These are phyloP conservation scores for Muscicapa striata DNA, from an alignment of 2,797 vertebrate species.

Conservation along the genomic window DNA sequence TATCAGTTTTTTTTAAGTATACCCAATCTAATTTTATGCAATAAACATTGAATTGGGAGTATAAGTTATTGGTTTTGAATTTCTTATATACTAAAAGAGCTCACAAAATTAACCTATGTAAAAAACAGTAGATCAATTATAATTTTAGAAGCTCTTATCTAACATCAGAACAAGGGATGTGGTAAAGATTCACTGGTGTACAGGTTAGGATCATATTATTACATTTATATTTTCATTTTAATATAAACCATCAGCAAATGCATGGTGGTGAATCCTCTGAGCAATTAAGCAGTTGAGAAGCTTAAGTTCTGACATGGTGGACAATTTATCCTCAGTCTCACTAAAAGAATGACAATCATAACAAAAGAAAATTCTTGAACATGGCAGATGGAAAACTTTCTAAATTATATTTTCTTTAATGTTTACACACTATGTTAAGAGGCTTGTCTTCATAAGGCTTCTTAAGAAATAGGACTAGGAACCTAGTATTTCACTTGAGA, in stretches of 20 bases:
- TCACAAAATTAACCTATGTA: background rate
- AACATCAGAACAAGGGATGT: background rate
- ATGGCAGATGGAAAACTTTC: background rate
- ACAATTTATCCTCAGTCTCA: background rate
- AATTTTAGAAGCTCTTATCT: background rate
- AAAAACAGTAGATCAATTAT: background rate
- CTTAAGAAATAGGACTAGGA: background rate
- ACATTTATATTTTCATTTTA: background rate
- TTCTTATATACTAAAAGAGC: background rate
- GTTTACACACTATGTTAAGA: background rate
- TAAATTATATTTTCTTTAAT: background rate
- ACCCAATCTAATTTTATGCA: background rate
- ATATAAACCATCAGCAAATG: background rate
- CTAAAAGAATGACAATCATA: background rate
- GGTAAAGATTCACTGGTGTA: background rate
- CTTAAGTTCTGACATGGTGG: background rate
- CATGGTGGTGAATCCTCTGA: background rate
- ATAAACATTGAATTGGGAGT: background rate
- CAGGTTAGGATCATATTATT: background rate
- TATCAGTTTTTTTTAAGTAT: background rate
- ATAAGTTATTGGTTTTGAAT: background rate
- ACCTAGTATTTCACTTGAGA: background rate
- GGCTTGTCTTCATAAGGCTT: background rate
- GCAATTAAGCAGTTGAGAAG: background rate
- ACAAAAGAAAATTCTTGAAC: background rate